Base-by-base conservation (phyloP, 2,888 invertebrate genomes). In the Iphiclides podalirius region DNA sequence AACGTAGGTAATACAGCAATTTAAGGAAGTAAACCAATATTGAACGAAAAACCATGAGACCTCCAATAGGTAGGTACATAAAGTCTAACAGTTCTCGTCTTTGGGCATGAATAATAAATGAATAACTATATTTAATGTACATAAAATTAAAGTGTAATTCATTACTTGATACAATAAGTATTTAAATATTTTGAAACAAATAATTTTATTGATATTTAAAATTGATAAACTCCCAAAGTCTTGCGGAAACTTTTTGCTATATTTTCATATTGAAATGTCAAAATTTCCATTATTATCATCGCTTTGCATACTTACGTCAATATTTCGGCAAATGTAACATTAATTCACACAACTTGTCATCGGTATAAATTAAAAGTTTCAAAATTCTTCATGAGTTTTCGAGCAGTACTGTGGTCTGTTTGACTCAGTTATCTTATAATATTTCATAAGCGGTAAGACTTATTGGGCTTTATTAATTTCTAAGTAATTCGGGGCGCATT, bases 381-480 rank as follows among this genome's bases (percentile, higher is more conserved):
- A 41, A 44, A 44, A 45, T 26, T 36, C 13, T 42, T 31, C 20
- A 53, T 55, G 51, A 56, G 55, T 64, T 63, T 57, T 58, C 63
- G 59, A 51, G 58, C 62, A 60, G 67, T 63, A 53, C 69, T 68
- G 67, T 69, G 62, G 67, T 70, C 60, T 53, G 58, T 69, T 60
- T 77, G 75, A 76, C 78, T 77, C 69, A 76, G 64, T 78, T 79
- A 71, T 59, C 64, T 65, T 62, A 71, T 64, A 64, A 63, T 58
- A 66, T 67, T 67, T 66, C 75, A 70, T 61, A 63, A 69, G 64
- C 70, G 78, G 84, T 79, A 80, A 75, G 73, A 68, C 68, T 78
- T 72, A 78, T 79, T 79, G 75, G 60, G 65, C 68, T 72, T 76
- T 73, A 79, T 76, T 84, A 82, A 83, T 83, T 83, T 82, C 81